Percentiles rank a stretch among this genome's conserved stretches.
These are phyloP conservation scores for Nylanderia fulva DNA, from an alignment of 1,140 invertebrate genomes.

Conservation along the genomic window DNA sequence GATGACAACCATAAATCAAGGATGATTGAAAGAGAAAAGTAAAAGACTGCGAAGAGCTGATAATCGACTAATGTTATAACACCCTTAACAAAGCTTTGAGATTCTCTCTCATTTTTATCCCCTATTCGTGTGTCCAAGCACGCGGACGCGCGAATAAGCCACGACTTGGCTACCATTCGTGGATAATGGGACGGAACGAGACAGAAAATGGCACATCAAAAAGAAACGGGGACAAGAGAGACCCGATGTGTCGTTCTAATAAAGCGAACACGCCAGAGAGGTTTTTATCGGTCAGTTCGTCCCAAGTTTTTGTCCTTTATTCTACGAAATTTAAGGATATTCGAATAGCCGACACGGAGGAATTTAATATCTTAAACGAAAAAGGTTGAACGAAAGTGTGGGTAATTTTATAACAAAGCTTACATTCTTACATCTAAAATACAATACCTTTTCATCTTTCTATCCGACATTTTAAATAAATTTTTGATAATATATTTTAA, in stretches of 20 bases:
- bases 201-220: conserved; percentile 72
- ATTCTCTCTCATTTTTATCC: background rate
- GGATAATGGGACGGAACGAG: conserved; percentile 73
- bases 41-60: background rate
- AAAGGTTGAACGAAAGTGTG: background rate
- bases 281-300: conserved; percentile 14
- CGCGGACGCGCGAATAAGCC: conserved; percentile 48
- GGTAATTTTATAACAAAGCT: background rate
- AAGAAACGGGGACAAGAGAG: conserved; percentile 71
- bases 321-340: conserved; percentile 40
- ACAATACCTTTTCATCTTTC: background rate
- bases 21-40: background rate
- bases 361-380: background rate
- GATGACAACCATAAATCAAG: background rate
- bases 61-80: conserved; percentile 51
- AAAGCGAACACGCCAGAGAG: conserved; percentile 55
- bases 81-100: conserved; percentile 49
- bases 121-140: background rate
- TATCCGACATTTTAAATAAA: background rate
- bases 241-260: conserved; percentile 64
- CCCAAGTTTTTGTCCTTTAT: background rate
- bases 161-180: conserved; percentile 56
- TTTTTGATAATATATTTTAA: background rate
- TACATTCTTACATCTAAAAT: background rate
- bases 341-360: background rate